Conservation (phyloP, 2,888 invertebrate genomes). For the Byasa hedistus region DNA sequence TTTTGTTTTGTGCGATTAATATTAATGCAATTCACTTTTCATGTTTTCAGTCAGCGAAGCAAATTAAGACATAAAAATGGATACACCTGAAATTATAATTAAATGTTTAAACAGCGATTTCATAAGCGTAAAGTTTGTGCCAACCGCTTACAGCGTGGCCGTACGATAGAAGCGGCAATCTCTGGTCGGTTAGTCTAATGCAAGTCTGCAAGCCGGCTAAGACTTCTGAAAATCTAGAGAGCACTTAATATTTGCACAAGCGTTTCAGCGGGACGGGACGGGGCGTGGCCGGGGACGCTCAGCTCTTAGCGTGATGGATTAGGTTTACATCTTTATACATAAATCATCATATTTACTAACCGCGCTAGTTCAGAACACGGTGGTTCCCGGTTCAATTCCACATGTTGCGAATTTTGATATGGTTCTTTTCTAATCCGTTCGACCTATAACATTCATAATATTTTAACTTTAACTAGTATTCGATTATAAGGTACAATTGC, state of each 20-base stretch:
- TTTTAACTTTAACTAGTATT: too few species aligned
- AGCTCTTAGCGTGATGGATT: slow-evolving; percentile 20
- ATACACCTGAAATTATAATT: background rate
- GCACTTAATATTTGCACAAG: slow-evolving; percentile 30
- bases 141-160: slow-evolving; percentile 22
- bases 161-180: slow-evolving; percentile 30
- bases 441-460: too few species aligned
- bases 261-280: slow-evolving; percentile 5
- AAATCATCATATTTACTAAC: background rate
- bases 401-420: too few species aligned
- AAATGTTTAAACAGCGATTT: slow-evolving; percentile 6
- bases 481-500: too few species aligned
- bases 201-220: slow-evolving; percentile 33
- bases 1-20: too few species aligned
- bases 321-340: background rate
- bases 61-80: background rate
- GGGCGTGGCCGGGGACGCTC: slow-evolving; percentile 9
- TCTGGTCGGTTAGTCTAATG: slow-evolving; percentile 37
- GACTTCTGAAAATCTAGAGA: slow-evolving; percentile 32
- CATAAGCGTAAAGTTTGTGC: background rate
- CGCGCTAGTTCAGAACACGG: too few species aligned
- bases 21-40: background rate
- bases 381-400: too few species aligned
- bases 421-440: too few species aligned
- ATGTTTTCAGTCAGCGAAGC: background rate